Conservation (phyloP, 2,797 vertebrate species). For the Anguilla marmorata region DNA sequence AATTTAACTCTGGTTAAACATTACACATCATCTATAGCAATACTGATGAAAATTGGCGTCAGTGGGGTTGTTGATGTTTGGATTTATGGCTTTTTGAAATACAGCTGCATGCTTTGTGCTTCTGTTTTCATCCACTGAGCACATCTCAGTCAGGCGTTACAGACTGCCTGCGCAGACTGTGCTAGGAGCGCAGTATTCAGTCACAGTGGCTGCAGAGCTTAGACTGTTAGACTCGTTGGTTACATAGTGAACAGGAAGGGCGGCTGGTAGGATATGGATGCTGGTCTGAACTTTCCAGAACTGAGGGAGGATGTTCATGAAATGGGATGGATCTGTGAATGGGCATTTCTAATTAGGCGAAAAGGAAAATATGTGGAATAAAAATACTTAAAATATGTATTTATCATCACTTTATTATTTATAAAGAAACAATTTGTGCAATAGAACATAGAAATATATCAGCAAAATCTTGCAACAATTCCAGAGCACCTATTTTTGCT, state of each 20-base stretch:
- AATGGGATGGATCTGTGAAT: too few relatives aligned
- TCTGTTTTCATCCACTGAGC: not conserved
- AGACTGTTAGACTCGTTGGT: too few relatives aligned
- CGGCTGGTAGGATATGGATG: too few relatives aligned
- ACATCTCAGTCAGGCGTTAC: not conserved
- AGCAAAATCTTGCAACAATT: not conserved
- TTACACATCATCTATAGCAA: not conserved
- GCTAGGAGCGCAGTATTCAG: too few relatives aligned
- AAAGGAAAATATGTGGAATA: not conserved
- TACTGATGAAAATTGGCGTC: not conserved
- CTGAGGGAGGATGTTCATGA: too few relatives aligned
- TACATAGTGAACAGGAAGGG: too few relatives aligned
- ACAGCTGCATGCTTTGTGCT: not conserved
- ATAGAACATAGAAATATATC: not conserved
- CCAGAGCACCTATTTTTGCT: not conserved
- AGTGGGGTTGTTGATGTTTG: not conserved
- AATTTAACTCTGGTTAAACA: not conserved
- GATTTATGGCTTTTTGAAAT: not conserved
- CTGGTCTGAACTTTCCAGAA: too few relatives aligned
- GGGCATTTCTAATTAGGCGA: not conserved
- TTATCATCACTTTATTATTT: not conserved
- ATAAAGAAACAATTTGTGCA: not conserved
- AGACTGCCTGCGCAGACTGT: not conserved
- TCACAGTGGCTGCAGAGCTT: too few relatives aligned
- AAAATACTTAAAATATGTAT: not conserved